These are phyloP conservation scores for Coecobrya sp. DNA, from an alignment of 2,888 invertebrate species.

Conservation along the genomic window DNA sequence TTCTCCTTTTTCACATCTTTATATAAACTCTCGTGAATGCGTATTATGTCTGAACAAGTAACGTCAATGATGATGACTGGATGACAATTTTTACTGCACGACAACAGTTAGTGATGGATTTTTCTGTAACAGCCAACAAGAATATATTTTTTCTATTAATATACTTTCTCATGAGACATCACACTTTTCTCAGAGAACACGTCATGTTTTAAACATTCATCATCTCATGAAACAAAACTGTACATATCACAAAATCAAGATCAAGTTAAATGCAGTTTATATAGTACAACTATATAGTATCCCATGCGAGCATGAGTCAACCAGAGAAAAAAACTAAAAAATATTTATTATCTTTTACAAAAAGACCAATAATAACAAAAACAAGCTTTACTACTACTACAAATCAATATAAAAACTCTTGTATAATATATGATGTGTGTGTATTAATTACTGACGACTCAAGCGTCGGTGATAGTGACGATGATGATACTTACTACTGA, in stretches of 20 bases:
- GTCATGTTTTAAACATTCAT: background rate
- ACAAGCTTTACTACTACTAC: background rate
- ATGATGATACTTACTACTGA: constrained; percentile 18
- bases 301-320: too few species aligned
- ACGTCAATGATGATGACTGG: background rate
- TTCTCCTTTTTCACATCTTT: background rate
- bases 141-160: background rate
- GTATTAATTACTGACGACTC: constrained; percentile 24
- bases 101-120: background rate
- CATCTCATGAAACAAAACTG: background rate
- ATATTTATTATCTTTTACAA: too few species aligned
- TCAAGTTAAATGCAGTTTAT: background rate
- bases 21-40: too few species aligned
- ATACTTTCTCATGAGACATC: background rate
- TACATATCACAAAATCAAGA: background rate
- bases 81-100: background rate
- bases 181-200: background rate
- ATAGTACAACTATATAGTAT: too few species aligned
- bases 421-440: background rate
- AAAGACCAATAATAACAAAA: background rate
- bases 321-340: background rate
- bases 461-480: background rate
- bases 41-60: background rate
- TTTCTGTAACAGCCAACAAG: background rate
- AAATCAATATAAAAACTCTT: too few species aligned